phyloP scores from a whole-genome alignment of 2,888 invertebrate species.

The Diabrotica balteata region DNA sequence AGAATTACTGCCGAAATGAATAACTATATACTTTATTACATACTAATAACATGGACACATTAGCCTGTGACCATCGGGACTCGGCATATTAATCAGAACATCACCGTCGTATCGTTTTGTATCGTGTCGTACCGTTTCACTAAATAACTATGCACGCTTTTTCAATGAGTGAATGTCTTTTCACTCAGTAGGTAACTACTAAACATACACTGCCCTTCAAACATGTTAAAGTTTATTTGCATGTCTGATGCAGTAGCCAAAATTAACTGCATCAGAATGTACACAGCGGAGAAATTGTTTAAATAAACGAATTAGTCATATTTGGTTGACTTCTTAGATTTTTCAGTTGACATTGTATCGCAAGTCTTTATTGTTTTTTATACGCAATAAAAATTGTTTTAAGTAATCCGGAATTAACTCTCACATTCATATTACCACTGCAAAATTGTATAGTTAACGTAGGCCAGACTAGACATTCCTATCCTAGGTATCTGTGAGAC shows the following conservation, averaged over 20 bases:
- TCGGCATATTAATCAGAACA: slow-evolving; percentile 50
- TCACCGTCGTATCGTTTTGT: slow-evolving; percentile 46
- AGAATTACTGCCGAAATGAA: slow-evolving; percentile 63
- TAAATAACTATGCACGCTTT: slow-evolving; percentile 40
- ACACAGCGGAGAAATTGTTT: not conserved
- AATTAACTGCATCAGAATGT: not conserved
- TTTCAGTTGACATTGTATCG: too few relatives aligned
- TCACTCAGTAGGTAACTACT: slow-evolving; percentile 27
- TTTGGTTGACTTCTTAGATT: too few relatives aligned
- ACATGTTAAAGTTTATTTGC: not conserved
- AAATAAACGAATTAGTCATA: too few relatives aligned
- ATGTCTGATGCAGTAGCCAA: not conserved
- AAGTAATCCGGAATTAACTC: too few relatives aligned
- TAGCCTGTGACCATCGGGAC: slow-evolving; percentile 57
- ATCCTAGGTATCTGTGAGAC: too few relatives aligned
- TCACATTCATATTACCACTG: too few relatives aligned
- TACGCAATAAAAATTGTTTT: too few relatives aligned
- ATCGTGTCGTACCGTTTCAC: slow-evolving; percentile 35
- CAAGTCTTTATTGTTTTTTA: too few relatives aligned
- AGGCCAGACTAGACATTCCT: too few relatives aligned
- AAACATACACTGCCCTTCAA: slow-evolving; percentile 15
- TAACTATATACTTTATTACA: slow-evolving; percentile 63
- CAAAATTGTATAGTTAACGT: too few relatives aligned
- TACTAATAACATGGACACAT: slow-evolving; percentile 61
- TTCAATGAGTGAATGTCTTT: slow-evolving; percentile 38